Conservation (phyloP, 2,113 vertebrate species). For the Ciconia boyciana region DNA sequence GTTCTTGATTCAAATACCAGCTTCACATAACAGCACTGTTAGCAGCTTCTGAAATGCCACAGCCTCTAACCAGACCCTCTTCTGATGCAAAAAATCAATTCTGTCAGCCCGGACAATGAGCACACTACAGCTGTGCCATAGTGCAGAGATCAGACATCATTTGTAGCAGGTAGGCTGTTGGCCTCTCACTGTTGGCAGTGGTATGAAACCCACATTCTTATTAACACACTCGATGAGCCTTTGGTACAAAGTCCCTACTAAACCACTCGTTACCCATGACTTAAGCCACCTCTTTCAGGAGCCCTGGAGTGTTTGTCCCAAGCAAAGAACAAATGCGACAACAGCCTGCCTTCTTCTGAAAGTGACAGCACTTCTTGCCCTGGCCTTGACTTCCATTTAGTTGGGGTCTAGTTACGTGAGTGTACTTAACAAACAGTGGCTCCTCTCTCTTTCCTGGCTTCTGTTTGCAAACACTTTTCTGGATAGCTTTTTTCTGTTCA, state of each 20-base stretch:
- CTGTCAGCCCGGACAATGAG: fast-evolving
- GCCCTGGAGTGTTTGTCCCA: not conserved
- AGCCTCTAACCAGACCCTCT: not conserved
- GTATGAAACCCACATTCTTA: not conserved
- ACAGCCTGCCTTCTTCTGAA: not conserved
- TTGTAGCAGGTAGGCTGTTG: not conserved
- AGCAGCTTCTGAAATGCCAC: not conserved
- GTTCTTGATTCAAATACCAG: not conserved
- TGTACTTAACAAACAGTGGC: not conserved
- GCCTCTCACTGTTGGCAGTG: not conserved
- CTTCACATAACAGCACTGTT: not conserved
- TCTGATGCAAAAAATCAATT: not conserved
- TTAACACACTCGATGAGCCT: not conserved
- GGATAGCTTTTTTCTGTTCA: not conserved
- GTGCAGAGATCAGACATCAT: not conserved
- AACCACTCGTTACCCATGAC: fast-evolving
- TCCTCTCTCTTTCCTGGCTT: not conserved
- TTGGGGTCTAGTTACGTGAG: fast-evolving
- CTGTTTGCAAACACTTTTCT: not conserved
- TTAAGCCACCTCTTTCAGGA: not conserved
- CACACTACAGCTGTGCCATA: fast-evolving
- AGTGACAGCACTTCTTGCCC: not conserved
- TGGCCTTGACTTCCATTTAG: not conserved
- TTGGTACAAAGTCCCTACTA: not conserved
- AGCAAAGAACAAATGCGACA: not conserved